These are phyloP conservation scores for Enteromius unitaeniatus DNA, from an alignment of 2,797 vertebrate species.

Conservation along the genomic window DNA sequence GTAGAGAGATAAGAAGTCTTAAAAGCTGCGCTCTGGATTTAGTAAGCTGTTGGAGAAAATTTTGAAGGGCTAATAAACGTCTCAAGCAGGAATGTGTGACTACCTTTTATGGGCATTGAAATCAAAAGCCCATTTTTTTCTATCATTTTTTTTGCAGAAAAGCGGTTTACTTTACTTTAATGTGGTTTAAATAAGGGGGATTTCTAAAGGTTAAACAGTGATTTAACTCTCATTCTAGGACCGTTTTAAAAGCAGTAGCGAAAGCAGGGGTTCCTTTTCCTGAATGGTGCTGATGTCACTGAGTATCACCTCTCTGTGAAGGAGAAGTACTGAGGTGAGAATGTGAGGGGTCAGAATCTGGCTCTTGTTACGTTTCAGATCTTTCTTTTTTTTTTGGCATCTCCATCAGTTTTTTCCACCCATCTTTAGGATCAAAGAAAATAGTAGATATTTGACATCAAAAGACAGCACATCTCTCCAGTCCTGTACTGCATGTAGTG, in stretches of 20 bases:
- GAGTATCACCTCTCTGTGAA: conserved; percentile 51
- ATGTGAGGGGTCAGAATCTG: conserved; percentile 16
- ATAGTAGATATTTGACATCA: conserved; percentile 14
- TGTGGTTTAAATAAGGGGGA: background rate
- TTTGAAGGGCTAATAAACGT: conserved; percentile 80
- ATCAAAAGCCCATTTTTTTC: conserved; percentile 65
- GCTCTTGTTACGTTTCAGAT: background rate
- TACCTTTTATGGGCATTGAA: conserved; percentile 86
- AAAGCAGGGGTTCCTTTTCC: conserved; percentile 50
- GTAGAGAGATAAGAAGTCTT: conserved; percentile 75
- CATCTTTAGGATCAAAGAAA: conserved; percentile 18
- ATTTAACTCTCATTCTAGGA: background rate
- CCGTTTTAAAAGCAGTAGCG: background rate
- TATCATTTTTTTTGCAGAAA: conserved; percentile 35
- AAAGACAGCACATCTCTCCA: background rate
- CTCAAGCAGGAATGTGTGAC: conserved; percentile 75
- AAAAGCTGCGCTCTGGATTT: conserved; percentile 71
- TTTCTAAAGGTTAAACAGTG: background rate
- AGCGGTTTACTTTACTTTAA: conserved; percentile 18
- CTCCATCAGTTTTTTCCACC: conserved; percentile 44
- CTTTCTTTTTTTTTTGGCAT: conserved; percentile 9
- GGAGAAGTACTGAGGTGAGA: conserved; percentile 29
- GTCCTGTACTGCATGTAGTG: conserved; percentile 29
- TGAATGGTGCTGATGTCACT: conserved; percentile 53
- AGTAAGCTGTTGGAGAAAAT: conserved; percentile 71